phyloP scores from a whole-genome alignment of 2,888 invertebrate species.

The Tortricodes alternella region DNA sequence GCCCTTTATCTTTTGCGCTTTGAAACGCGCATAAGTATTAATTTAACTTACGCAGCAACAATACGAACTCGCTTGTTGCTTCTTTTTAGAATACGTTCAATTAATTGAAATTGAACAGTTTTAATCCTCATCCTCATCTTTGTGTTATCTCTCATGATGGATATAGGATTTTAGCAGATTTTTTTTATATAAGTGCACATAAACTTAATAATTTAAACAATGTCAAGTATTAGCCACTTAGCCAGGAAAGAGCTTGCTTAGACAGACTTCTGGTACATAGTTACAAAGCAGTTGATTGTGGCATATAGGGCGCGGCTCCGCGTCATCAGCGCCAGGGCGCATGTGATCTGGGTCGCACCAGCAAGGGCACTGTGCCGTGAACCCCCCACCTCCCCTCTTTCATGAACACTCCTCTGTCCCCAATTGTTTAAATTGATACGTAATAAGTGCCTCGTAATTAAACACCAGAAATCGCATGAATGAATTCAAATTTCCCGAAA shows the following conservation, averaged over 20 bases:
- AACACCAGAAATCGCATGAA: not conserved
- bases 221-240: not conserved
- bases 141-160: no score
- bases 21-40: no score
- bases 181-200: no score
- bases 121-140: no score
- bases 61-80: no score
- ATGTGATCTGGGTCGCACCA: conserved; percentile 48
- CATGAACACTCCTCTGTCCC: conserved; percentile 26
- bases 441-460: not conserved
- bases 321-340: conserved; percentile 35
- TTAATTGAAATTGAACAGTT: no score
- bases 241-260: conserved; percentile 4
- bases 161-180: no score
- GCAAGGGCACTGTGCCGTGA: conserved; percentile 49
- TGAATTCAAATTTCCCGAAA: not conserved
- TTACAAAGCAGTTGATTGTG: conserved; percentile 34
- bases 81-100: no score
- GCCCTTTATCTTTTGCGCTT: no score
- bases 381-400: conserved; percentile 34
- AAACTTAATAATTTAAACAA: not conserved
- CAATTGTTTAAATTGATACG: conserved; percentile 28
- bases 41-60: no score
- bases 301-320: conserved; percentile 38
- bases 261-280: not conserved